phyloP scores from a whole-genome alignment of 2,888 invertebrate genomes.

The Hydrotaea diabolus region DNA sequence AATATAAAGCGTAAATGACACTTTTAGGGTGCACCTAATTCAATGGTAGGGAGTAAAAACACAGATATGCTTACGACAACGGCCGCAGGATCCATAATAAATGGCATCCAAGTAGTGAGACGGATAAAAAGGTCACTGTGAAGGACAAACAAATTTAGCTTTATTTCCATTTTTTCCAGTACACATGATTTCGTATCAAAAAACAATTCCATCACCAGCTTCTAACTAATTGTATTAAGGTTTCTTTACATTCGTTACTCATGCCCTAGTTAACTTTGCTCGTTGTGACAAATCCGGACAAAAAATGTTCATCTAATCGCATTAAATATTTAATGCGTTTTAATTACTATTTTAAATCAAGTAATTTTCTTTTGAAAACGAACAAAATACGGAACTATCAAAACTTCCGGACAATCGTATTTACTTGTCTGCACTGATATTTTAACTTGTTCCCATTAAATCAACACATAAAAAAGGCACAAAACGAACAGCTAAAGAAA shows the following conservation, averaged over 20 bases:
- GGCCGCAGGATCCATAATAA: too few relatives aligned
- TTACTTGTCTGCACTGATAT: slow-evolving; percentile 64
- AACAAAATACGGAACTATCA: slow-evolving; percentile 7
- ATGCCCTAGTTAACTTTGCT: neutral
- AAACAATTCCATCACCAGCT: too few relatives aligned
- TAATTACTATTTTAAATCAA: slow-evolving; percentile 58
- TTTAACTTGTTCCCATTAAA: slow-evolving; percentile 59
- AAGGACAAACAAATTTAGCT: too few relatives aligned
- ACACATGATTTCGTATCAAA: too few relatives aligned
- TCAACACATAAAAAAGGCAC: neutral
- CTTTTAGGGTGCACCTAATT: too few relatives aligned
- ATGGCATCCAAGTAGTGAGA: too few relatives aligned
- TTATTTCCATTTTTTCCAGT: too few relatives aligned
- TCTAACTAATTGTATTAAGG: neutral
- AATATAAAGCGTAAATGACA: too few relatives aligned
- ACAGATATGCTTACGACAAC: too few relatives aligned
- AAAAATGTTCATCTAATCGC: slow-evolving; percentile 48
- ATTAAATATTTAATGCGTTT: slow-evolving; percentile 43
- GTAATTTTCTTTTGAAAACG: slow-evolving; percentile 34
- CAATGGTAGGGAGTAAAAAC: too few relatives aligned
- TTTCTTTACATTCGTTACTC: neutral
- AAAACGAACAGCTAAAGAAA: neutral
- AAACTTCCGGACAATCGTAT: slow-evolving; percentile 62
- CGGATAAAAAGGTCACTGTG: too few relatives aligned
- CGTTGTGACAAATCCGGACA: neutral